phyloP scores from a whole-genome alignment of 1,140 invertebrate genomes.

The Meteorus sp. region DNA sequence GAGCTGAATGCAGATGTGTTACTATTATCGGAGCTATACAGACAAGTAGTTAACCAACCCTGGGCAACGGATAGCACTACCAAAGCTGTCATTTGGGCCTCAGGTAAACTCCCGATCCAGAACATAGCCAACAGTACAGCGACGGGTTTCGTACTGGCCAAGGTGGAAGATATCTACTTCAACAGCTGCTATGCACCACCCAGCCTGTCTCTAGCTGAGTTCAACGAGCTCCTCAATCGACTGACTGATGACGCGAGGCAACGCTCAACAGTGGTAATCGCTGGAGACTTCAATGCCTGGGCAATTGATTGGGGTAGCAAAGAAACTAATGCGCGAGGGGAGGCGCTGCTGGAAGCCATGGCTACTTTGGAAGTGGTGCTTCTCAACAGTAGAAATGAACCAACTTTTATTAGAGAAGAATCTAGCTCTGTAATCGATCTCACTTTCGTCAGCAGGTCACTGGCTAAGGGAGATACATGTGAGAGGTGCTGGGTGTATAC shows the following conservation, averaged over 20 bases:
- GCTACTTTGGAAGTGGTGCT: not conserved
- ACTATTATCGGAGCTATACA: constrained; percentile 1
- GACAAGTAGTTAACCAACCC: not conserved
- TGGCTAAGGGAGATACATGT: not conserved
- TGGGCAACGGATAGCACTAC: not conserved
- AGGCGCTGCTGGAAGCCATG: constrained; percentile 9
- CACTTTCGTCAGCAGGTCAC: not conserved
- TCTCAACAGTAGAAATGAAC: not conserved
- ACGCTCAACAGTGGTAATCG: not conserved
- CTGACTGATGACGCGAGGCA: constrained; percentile 2
- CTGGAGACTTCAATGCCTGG: not conserved
- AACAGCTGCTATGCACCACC: constrained; percentile 22
- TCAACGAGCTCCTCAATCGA: not conserved
- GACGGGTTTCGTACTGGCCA: not conserved
- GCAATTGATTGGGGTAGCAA: no score
- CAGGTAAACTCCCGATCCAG: not conserved
- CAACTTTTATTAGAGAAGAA: constrained; percentile 1
- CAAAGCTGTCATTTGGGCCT: constrained; percentile 8
- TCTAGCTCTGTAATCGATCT: constrained; percentile 3
- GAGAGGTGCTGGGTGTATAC: not conserved
- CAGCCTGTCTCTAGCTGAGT: not conserved
- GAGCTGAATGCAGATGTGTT: constrained; percentile 4
- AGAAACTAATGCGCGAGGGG: no score
- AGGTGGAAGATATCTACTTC: not conserved
- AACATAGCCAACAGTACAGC: not conserved